Percentiles rank a stretch among this genome's conserved stretches.
Conservation (phyloP, 2,113 vertebrate species). For the Lanius collurio region DNA sequence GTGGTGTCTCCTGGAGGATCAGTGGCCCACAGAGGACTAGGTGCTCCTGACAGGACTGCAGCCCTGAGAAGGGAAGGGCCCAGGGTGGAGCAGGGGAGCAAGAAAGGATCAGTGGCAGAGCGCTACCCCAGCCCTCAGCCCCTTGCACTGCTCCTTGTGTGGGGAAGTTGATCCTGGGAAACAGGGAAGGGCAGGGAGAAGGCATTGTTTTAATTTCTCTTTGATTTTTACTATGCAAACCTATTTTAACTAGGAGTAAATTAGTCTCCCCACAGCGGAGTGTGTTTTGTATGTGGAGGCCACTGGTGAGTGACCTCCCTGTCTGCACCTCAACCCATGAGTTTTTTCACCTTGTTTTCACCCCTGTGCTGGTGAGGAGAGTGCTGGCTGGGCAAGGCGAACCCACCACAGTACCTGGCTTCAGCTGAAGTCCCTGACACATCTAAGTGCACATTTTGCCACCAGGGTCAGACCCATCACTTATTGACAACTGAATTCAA, state of each 20-base stretch:
- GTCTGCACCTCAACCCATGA: rapidly evolving
- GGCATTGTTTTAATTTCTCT: background rate
- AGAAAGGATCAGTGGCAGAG: rapidly evolving
- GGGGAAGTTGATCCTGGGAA: background rate
- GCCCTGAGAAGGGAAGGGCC: background rate
- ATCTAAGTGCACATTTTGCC: background rate
- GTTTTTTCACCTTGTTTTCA: background rate
- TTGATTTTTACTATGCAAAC: background rate
- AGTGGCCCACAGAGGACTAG: rapidly evolving
- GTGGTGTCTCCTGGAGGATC: background rate
- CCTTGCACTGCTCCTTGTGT: rapidly evolving
- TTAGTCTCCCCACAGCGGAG: rapidly evolving
- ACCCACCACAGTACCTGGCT: background rate
- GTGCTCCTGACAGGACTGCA: background rate
- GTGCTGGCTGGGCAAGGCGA: background rate
- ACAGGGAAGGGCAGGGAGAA: background rate
- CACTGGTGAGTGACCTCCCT: rapidly evolving
- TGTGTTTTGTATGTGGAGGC: background rate
- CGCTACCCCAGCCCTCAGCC: rapidly evolving
- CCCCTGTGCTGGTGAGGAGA: background rate
- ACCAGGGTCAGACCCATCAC: background rate
- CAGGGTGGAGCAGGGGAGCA: background rate
- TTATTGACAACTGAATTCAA: background rate
- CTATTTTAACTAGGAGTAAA: background rate
- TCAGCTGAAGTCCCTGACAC: background rate